Base-by-base conservation (phyloP, 1,140 invertebrate species). In the Zophobas atratus region DNA sequence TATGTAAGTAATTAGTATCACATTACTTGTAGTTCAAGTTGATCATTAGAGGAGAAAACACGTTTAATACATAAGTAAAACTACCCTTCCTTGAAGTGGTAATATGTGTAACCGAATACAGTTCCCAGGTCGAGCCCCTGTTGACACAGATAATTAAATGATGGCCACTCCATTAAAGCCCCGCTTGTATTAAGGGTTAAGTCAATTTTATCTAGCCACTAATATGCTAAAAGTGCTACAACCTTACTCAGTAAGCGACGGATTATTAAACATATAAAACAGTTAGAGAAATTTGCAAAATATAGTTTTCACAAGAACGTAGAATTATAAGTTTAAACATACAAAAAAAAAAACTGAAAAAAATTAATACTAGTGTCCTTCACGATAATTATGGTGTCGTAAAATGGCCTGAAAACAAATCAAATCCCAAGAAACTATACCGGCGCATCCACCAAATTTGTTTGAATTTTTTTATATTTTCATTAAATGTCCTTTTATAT, bases 71-170 rank as follows among this genome's bases (percentile, higher is more conserved):
- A 67, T 43, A 67, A 67, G 32, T 39, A 36, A 67, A 41, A 67
- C 20, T 39, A 67, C 60, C 60, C 60, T 67, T 67, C 60, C 60
- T 67, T 67, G 60, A 67, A 67, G 60, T 67, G 76, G 55, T 77
- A 77, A 77, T 77, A 72, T 77, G 70, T 77, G 76, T 77, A 77
- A 77, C 76, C 70, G 76, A 77, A 77, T 77, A 73, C 76, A 73
- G 70, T 71, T 60, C 67, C 35, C 63, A 70, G 67, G 75, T 74
- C 76, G 76, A 77, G 76, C 76, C 76, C 76, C 76, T 77, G 70
- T 77, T 77, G 76, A 77, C 76, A 77, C 43, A 77, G 70, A 77
- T 77, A 77, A 77, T 77, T 77, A 77, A 77, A 77, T 72, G 76
- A 77, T 77, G 55, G 76, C 76, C 70, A 73, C 56, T 73, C 70